Evolutionary conservation across 1,140 invertebrate species (phyloP), one percentile per base, ranked within the genome.

Genomic region (Drosophila nebulosa): DNA sequence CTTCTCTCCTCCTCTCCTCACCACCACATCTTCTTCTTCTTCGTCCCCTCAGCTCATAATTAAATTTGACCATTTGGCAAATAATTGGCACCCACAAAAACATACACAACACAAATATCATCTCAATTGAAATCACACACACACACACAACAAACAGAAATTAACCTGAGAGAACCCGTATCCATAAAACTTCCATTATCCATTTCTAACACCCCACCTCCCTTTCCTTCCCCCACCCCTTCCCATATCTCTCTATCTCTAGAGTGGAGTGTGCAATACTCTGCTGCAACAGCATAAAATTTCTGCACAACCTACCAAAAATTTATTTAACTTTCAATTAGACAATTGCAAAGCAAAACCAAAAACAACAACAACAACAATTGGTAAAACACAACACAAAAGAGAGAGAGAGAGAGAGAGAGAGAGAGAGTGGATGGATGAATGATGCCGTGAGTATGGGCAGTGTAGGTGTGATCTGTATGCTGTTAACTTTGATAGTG

Each of bases 321-420:
- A 75, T 78, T 42, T 88, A 68, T 86, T 88, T 86, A 86, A 79
- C 81, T 79, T 88, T 78, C 81, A 86, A 86, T 86, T 88, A 86
- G 83, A 86, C 78, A 86, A 88, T 81, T 86, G 74, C 68, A 86
- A 74, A 64, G 53, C 70, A 70, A 59, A 72, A 62, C 5, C 14
- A 7, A 6, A 14, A 35, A 27, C 53, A 57, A 57, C 53, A 73
- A 58, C 50, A 32, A 67, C 22, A 63, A 55, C 50, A 74, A 18
- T 18, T 24, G n/a, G 3, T 39, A 24, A 30, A 61, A 51, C 36
- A 18, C 32, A 53, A 16, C 14, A 4, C 2, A 14, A 12, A 4
- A 18, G 7, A 14, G n/a, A n/a, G n/a, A n/a, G n/a, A n/a, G n/a
- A n/a, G n/a, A n/a, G n/a, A n/a, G n/a, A n/a, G n/a, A n/a, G n/a